Evolutionary conservation across 2,888 invertebrate species (phyloP).

Genomic region (Alcis repandata): DNA sequence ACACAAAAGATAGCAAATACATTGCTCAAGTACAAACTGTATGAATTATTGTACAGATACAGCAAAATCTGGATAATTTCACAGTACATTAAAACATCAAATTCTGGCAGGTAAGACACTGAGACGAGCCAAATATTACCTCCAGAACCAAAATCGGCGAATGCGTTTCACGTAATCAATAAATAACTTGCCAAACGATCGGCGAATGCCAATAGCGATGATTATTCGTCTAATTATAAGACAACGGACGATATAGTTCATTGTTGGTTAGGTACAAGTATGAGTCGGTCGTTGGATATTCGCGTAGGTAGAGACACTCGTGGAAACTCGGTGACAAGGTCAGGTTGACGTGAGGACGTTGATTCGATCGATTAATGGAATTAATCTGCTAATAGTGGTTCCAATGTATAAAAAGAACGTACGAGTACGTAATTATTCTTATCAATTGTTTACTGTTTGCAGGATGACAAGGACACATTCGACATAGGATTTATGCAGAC

Average conservation of each 20-base stretch:
- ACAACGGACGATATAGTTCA: constrained; percentile 51
- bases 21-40: constrained; percentile 10
- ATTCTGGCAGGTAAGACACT: constrained; percentile 28
- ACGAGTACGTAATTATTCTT: not conserved
- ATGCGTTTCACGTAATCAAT: constrained; percentile 33
- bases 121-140: constrained; percentile 32
- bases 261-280: constrained; percentile 56
- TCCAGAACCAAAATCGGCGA: constrained; percentile 32
- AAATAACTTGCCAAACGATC: constrained; percentile 34
- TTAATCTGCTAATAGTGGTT: constrained; percentile 1
- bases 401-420: constrained; percentile 3
- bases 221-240: constrained; percentile 56
- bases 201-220: constrained; percentile 45
- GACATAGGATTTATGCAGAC: not conserved
- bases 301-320: constrained; percentile 58
- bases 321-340: constrained; percentile 61
- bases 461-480: not conserved
- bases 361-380: constrained; percentile 48
- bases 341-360: constrained; percentile 45
- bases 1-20: constrained; percentile 8
- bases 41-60: constrained; percentile 21
- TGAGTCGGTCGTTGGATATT: constrained; percentile 61
- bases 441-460: not conserved
- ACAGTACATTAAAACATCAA: constrained; percentile 17
- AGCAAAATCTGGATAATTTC: constrained; percentile 2